These are phyloP conservation scores for Notiomystis cincta DNA, from an alignment of 2,113 vertebrate species.

Conservation along the genomic window DNA sequence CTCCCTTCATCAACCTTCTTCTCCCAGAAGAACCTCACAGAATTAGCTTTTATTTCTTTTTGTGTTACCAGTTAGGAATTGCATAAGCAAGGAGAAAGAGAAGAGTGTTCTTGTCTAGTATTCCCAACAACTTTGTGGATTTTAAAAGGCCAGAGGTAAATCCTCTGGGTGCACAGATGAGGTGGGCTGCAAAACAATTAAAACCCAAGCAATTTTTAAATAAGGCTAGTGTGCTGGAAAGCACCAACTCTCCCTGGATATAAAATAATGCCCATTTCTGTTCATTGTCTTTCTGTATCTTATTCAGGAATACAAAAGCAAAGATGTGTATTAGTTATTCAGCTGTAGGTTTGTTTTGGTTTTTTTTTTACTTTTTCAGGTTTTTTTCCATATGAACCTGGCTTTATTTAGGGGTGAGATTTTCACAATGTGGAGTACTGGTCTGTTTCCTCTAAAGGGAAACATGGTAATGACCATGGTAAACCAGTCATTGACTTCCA, in stretches of 20 bases:
- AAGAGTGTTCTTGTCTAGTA: background rate
- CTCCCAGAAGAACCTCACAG: background rate
- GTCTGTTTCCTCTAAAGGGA: background rate
- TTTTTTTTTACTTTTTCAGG: background rate
- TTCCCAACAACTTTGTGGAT: background rate
- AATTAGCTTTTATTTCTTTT: background rate
- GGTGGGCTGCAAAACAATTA: background rate
- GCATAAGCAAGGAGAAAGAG: background rate
- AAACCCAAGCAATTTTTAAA: background rate
- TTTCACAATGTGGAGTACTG: background rate
- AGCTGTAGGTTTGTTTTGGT: background rate
- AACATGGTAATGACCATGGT: too few relatives aligned
- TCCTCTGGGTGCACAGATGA: background rate
- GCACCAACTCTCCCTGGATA: background rate
- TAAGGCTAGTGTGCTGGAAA: background rate
- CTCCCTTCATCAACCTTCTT: background rate
- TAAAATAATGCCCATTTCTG: background rate
- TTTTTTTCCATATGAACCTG: background rate
- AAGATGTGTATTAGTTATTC: background rate
- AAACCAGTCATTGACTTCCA: background rate
- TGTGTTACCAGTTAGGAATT: background rate
- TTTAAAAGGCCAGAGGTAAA: constrained; percentile 8
- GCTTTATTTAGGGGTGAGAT: background rate
- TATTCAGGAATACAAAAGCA: background rate
- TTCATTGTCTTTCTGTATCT: background rate